Conservation (phyloP, 2,113 vertebrate species). For the Dolichallabes microphthalmus region DNA sequence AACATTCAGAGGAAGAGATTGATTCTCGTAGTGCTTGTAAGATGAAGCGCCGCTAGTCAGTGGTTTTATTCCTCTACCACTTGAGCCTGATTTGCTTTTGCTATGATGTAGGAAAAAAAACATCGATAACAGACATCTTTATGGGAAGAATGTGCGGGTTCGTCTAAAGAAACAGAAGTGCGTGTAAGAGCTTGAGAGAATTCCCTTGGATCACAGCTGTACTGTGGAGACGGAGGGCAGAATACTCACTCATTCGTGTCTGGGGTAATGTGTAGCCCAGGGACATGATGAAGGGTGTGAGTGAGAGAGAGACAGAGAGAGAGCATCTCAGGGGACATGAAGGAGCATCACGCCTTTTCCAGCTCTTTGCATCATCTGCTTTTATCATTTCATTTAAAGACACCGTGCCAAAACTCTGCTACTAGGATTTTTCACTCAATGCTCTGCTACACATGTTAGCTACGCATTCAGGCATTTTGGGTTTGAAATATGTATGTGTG, state of each 20-base stretch:
- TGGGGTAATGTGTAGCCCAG: constrained; percentile 12
- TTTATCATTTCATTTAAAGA: not conserved
- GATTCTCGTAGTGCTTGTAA: not conserved
- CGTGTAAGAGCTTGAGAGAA: not conserved
- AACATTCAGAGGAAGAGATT: not conserved
- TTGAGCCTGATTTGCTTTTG: not conserved
- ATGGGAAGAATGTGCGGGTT: not conserved
- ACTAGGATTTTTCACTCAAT: not conserved
- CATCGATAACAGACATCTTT: not conserved
- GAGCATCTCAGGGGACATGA: not conserved
- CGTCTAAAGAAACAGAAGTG: not conserved
- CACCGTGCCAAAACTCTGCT: not conserved
- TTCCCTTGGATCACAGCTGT: constrained; percentile 5
- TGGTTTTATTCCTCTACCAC: not conserved
- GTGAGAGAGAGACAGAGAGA: not conserved
- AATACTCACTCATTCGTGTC: constrained; percentile 8
- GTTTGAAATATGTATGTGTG: constrained; percentile 27
- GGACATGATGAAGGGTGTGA: not conserved
- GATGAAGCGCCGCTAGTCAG: not conserved
- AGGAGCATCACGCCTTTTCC: constrained; percentile 12
- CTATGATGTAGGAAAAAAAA: not conserved
- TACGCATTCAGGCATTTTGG: not conserved
- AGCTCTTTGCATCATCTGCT: constrained; percentile 18
- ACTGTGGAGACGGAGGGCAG: not conserved
- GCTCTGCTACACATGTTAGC: not conserved